Conservation (phyloP, 2,888 invertebrate species). For the Junonia oenone region DNA sequence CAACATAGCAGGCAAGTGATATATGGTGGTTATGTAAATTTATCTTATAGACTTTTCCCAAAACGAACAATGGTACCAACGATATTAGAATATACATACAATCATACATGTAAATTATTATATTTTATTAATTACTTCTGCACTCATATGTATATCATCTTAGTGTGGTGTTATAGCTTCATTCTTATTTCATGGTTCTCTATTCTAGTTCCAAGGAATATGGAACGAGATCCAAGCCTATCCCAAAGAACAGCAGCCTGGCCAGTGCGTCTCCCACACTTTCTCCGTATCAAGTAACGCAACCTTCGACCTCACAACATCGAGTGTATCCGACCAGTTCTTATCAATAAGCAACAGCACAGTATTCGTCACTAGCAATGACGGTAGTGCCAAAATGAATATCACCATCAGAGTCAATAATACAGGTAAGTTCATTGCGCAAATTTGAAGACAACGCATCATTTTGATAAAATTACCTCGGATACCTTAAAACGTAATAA, state of each 20-base stretch:
- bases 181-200: no score
- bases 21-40: no score
- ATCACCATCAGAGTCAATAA: constrained; percentile 34
- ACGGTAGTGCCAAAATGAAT: constrained; percentile 42
- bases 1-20: no score
- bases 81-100: no score
- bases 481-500: no score
- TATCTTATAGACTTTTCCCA: no score
- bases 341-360: constrained; percentile 33
- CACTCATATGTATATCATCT: not conserved
- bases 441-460: no score
- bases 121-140: no score
- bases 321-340: constrained; percentile 44
- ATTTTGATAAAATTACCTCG: no score
- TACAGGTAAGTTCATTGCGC: constrained; percentile 39
- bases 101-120: no score
- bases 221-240: constrained; percentile 38
- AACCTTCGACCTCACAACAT: constrained; percentile 39
- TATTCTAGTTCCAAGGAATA: constrained; percentile 29
- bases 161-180: no score
- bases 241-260: constrained; percentile 41
- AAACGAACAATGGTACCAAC: no score
- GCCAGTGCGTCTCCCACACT: constrained; percentile 50
- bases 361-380: constrained; percentile 33
- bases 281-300: constrained; percentile 34